These are phyloP conservation scores for Stomatorhinus ivindoensis DNA, from an alignment of 2,113 vertebrate genomes.

Conservation along the genomic window DNA sequence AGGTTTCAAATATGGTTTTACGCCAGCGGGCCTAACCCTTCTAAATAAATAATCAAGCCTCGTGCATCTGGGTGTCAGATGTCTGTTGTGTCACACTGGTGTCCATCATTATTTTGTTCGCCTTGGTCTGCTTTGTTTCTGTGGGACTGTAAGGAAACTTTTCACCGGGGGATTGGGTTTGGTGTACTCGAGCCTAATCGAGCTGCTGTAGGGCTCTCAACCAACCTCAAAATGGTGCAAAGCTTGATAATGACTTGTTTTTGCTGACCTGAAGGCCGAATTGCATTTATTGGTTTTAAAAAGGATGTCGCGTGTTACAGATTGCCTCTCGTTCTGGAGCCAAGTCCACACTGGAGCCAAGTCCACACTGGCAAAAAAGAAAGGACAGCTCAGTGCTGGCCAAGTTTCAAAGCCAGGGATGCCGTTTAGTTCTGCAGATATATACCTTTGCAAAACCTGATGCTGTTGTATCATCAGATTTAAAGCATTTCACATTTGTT, in stretches of 20 bases:
- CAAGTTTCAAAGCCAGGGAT: not conserved
- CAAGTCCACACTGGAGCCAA: not conserved
- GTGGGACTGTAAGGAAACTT: not conserved
- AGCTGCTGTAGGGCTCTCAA: not conserved
- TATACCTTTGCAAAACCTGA: not conserved
- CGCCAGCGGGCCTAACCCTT: not conserved
- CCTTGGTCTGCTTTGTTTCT: not conserved
- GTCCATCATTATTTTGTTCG: not conserved
- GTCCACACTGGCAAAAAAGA: not conserved
- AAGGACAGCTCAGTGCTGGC: not conserved
- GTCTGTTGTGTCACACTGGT: not conserved
- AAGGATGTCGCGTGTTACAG: not conserved
- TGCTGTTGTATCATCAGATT: slow-evolving; percentile 3
- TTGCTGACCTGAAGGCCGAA: not conserved
- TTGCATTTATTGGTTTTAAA: not conserved
- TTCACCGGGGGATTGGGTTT: not conserved
- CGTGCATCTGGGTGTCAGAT: not conserved
- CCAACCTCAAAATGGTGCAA: not conserved
- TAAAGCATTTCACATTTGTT: slow-evolving; percentile 1
- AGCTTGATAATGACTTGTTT: not conserved
- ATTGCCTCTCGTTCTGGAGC: slow-evolving; percentile 1
- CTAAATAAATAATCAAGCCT: slow-evolving; percentile 5
- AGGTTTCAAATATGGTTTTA: not conserved
- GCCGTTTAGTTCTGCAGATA: not conserved
- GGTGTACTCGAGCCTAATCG: not conserved